Evolutionary conservation across 35 echinoderm and acorn worm genomes (phyloP).

Genomic region (Diadema setosum): DNA sequence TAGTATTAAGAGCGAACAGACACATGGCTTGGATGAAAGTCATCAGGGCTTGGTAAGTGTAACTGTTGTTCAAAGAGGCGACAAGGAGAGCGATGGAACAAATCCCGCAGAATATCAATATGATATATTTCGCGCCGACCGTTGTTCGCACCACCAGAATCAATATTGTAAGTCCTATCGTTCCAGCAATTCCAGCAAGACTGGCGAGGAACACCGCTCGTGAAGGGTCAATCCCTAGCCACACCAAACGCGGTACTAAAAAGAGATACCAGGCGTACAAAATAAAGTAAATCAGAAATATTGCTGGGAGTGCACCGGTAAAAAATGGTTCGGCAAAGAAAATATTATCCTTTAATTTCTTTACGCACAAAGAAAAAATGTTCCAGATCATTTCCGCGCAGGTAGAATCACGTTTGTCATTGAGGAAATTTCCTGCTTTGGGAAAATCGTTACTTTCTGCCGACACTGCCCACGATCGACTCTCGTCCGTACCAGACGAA

Average conservation of each 20-base stretch:
- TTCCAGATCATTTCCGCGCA: too few relatives aligned
- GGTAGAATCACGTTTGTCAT: too few relatives aligned
- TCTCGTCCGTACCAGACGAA: too few relatives aligned
- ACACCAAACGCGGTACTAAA: background rate
- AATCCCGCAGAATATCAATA: background rate
- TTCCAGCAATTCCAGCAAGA: background rate
- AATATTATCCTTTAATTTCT: background rate
- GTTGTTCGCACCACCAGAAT: background rate
- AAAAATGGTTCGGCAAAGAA: background rate
- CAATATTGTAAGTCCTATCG: background rate
- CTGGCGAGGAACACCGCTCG: background rate
- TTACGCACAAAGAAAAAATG: too few relatives aligned
- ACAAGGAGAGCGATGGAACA: background rate
- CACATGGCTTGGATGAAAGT: background rate
- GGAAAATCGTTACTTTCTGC: too few relatives aligned
- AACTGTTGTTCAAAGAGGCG: background rate
- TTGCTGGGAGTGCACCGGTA: background rate
- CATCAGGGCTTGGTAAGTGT: background rate
- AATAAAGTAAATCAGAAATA: background rate
- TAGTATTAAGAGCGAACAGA: background rate
- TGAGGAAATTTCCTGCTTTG: too few relatives aligned
- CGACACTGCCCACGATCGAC: too few relatives aligned
- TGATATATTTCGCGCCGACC: background rate
- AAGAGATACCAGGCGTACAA: background rate
- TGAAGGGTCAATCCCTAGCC: background rate